Evolutionary conservation across 2,888 invertebrate species (phyloP).

Genomic region (Spilarctia lutea): DNA sequence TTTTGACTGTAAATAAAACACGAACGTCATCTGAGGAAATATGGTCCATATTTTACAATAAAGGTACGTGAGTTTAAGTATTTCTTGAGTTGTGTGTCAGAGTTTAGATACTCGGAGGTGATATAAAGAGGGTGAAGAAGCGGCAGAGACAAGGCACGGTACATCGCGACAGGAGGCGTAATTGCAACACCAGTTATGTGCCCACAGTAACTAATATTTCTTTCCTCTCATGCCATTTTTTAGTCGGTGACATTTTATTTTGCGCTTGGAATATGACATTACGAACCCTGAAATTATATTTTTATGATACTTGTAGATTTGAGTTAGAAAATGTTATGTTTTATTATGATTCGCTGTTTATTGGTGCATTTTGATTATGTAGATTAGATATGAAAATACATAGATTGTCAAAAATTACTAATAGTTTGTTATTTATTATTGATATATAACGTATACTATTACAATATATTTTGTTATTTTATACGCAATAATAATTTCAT

Average conservation of each 20-base stretch:
- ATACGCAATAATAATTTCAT: too few relatives aligned
- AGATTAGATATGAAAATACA: not conserved
- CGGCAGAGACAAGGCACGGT: slow-evolving; percentile 27
- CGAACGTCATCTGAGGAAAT: slow-evolving; percentile 32
- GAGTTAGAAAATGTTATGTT: not conserved
- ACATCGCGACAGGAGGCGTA: slow-evolving; percentile 59
- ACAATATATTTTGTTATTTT: too few relatives aligned
- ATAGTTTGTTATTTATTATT: too few relatives aligned
- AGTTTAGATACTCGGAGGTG: slow-evolving; percentile 26
- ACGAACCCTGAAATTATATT: slow-evolving; percentile 45
- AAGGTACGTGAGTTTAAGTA: slow-evolving; percentile 46
- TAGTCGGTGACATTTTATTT: slow-evolving; percentile 75
- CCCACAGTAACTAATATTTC: slow-evolving; percentile 72
- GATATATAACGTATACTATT: too few relatives aligned
- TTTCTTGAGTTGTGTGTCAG: slow-evolving; percentile 50
- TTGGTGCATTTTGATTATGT: not conserved
- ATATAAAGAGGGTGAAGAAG: slow-evolving; percentile 33
- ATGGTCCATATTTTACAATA: slow-evolving; percentile 46
- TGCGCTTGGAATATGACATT: slow-evolving; percentile 64
- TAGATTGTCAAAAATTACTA: too few relatives aligned
- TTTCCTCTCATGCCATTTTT: slow-evolving; percentile 66
- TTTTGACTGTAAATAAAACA: slow-evolving; percentile 56
- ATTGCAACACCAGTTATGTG: slow-evolving; percentile 64
- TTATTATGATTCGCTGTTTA: not conserved
- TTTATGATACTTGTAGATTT: slow-evolving; percentile 14